Evolutionary conservation across 1,140 invertebrate genomes (phyloP), one percentile per base, ranked within the genome.

Genomic region (Drosophila setifemur): DNA sequence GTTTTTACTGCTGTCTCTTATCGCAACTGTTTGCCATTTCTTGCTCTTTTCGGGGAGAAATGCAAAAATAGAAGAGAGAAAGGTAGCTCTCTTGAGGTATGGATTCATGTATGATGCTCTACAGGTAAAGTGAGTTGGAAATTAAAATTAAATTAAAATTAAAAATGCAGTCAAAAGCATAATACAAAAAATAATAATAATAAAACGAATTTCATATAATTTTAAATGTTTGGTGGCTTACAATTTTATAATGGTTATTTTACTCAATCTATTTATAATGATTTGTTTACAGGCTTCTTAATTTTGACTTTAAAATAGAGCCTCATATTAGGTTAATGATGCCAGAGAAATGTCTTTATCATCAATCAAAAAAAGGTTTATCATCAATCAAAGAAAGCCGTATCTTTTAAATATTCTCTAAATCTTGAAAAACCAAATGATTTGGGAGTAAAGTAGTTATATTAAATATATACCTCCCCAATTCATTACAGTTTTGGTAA

Each of bases 21-120:
- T 72, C 53, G 39, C 47, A 16, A 35, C 60, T 47, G 23, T 25
- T 19, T 19, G 39, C 25, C 28, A n/a, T 6, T 35, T 66, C 28
- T 40, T 33, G 31, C n/a, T 16, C 21, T 29, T 66, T 35, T 66
- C 48, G 35, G 67, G 44, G 73, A 31, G 44, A 78, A 53, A 44
- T 71, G 50, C 29, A 26, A 25, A 64, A 64, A 42, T 43, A 43
- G 26, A 26, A 31, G 18, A 49, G 23, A 25, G 12, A 42, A 2
- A 35, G 6, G 44, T 40, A 42, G 37, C 44, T 12, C 3, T 4
- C n/a, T 8, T n/a, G 2, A 16, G 8, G 21, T 21, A 39, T 14
- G n/a, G 31, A 7, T 9, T 18, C 3, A 14, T 18, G 31, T 33
- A 1, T 11, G 35, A 57, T 57, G 39, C 52, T 61, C 28, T 61